Evolutionary conservation across 2,888 invertebrate species (phyloP), one percentile per base, ranked within the genome.

Genomic region (Monochamus alternatus): DNA sequence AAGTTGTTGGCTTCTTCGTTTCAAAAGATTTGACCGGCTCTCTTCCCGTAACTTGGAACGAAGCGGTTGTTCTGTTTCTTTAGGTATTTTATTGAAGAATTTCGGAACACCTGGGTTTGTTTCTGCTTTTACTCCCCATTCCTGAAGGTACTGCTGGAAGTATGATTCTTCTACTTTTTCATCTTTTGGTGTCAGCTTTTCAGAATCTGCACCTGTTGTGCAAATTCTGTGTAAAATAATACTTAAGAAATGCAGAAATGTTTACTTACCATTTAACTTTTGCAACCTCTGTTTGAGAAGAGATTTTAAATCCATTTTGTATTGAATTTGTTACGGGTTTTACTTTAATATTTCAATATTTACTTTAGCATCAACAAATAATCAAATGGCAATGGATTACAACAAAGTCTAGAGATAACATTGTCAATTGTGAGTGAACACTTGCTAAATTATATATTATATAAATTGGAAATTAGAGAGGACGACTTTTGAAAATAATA

Each of bases 11-110:
- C 96, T 96, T 85, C 95, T 93, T 86, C 95, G 93, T 88, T 97
- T 96, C 64, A 98, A 89, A 87, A 97, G 96, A 77, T 96, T 92
- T 2, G 97, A 96, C 84, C 97, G 91, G 0, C 97, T 95, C 88
- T 97, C 97, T 88, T 97, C 97, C 73, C 97, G 91, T 59, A 97
- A 88, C 88, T 96, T 96, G 85, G 95, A 94, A 1, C 94, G 91
- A 3, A 97, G 85, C 5, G 93, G 90, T 7, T 55, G 55, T 84
- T 97, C 96, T 82, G 94, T 94, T 67, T 95, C 93, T 69, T 93
- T 92, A 0, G 97, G 97, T 2, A 96, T 89, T 90, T 93, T 93
- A 84, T 93, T 93, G 85, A 93, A 95, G 87, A 95, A 95, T 86
- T 93, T 93, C 0, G 95, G 95, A 84, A 95, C 94, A 69, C 91